Base-by-base conservation (phyloP, 1,140 invertebrate species). In the Calephelis nemesis region DNA sequence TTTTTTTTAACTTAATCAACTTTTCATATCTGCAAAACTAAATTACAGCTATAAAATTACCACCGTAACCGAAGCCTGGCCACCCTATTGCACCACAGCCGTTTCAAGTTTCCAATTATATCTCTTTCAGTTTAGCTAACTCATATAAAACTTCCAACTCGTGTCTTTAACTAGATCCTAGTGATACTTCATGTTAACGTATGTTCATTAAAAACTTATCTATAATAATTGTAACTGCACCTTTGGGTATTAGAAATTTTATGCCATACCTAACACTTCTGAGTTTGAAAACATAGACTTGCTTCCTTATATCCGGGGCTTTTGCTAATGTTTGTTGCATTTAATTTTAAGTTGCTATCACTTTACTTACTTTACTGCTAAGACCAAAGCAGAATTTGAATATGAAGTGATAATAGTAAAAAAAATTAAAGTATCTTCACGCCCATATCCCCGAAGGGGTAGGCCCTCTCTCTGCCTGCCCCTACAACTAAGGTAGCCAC, bases 101-200 rank as follows among this genome's bases (percentile, higher is more conserved):
- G 79, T 84, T 81, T 88, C 79, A 74, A 85, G 81, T 90, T 89
- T 91, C 85, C 88, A 91, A 91, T 91, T 91, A 91, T 84, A 89
- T 90, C 80, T 83, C 84, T 83, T 85, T 76, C 72, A 86, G 81
- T 85, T 90, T 81, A 84, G 80, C 80, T 75, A 90, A 88, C 86
- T 91, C 86, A 79, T 85, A 91, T 90, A 91, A 91, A 91, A 91
- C 76, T 90, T 91, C 74, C 81, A 77, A 79, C 77, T 73, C 77
- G 76, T 81, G 78, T 80, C 81, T 79, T 81, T 82, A 87, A 84
- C 78, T 81, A 76, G 77, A 79, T 83, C 78, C 73, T 73, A 72
- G 70, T 78, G 77, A 82, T 78, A 71, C 75, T 80, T 78, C 81
- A 77, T 75, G 69, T 78, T 78, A 78, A 70, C 76, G 73, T 83